These are phyloP conservation scores for Dryobates pubescens DNA, from an alignment of 2,797 vertebrate genomes.

Conservation along the genomic window DNA sequence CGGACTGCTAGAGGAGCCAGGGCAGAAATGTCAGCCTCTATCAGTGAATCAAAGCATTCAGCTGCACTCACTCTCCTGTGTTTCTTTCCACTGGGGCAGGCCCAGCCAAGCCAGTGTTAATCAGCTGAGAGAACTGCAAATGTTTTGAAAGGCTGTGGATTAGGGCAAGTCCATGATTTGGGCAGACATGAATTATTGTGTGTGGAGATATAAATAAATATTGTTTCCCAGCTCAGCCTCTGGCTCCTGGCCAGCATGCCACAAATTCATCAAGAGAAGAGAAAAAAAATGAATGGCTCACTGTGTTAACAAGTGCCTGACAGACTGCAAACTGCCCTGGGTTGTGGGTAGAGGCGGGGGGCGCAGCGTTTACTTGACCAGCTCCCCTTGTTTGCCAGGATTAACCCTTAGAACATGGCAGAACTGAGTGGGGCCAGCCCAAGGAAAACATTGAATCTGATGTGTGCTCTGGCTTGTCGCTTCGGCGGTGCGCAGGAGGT, in stretches of 20 bases:
- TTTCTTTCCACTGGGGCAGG: constrained; percentile 48
- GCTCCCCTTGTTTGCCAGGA: constrained; percentile 25
- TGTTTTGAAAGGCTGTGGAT: constrained; percentile 74
- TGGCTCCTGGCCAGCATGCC: constrained; percentile 59
- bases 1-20: background rate
- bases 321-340: constrained; percentile 63
- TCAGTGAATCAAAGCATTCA: constrained; percentile 71
- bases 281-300: constrained; percentile 71
- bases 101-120: constrained; percentile 71
- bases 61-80: constrained; percentile 33
- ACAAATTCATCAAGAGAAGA: constrained; percentile 12
- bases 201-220: constrained; percentile 83
- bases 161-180: constrained; percentile 67
- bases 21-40: constrained; percentile 15
- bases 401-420: constrained; percentile 58
- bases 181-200: constrained; percentile 78
- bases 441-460: background rate
- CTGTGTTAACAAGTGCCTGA: constrained; percentile 77
- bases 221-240: constrained; percentile 71
- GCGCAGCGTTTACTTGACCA: constrained; percentile 41
- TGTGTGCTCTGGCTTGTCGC: background rate
- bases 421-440: background rate
- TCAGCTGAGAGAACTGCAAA: constrained; percentile 63
- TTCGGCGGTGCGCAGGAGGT: background rate
- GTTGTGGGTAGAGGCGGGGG: background rate